Evolutionary conservation across 2,888 invertebrate species (phyloP), one percentile per base, ranked within the genome.

Genomic region (Dynastes tityus): DNA sequence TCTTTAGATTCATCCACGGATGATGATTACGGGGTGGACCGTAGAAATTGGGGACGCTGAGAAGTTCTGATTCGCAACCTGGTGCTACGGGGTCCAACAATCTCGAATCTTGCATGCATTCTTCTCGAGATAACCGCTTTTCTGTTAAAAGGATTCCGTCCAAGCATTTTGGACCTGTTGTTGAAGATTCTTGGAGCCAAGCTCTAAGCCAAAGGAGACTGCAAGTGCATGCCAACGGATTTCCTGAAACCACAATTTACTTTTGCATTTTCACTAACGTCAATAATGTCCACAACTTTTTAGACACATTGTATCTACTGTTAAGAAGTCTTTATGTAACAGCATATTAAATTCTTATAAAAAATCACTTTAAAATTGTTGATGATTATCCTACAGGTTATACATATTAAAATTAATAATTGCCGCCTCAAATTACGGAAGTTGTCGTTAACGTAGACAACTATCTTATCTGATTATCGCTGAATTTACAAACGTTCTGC

Each of bases 171-270:
- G 96, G 96, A 2, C 96, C 96, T 6, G 93, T 91, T 2, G 93
- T 90, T 32, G 93, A 92, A 0, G 94, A 92, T 87, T 96, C 95
- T 80, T 93, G 92, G 37, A 96, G 88, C 96, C 96, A 96, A 2
- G 93, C 94, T 83, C 95, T 92, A 1, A 97, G 89, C 97, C 97
- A 97, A 76, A 95, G 90, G 87, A 96, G 91, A 81, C 93, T 93
- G 85, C 97, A 97, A 70, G 95, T 93, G 86, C 97, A 97, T 29
- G 92, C 90, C 80, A 97, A 89, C 1, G 97, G 97, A 89, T 97
- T 97, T 49, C 95, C 96, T 96, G 88, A 80, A 89, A 78, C 13
- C 51, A 77, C 11, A 32, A 58, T 27, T 61, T 8, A 29, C 11
- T 11, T 2, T 45, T 45, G 8, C 8, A 11, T 45, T 45, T 8